Base-by-base conservation (phyloP, 2,113 vertebrate genomes). In the Zosterops hypoxanthus region DNA sequence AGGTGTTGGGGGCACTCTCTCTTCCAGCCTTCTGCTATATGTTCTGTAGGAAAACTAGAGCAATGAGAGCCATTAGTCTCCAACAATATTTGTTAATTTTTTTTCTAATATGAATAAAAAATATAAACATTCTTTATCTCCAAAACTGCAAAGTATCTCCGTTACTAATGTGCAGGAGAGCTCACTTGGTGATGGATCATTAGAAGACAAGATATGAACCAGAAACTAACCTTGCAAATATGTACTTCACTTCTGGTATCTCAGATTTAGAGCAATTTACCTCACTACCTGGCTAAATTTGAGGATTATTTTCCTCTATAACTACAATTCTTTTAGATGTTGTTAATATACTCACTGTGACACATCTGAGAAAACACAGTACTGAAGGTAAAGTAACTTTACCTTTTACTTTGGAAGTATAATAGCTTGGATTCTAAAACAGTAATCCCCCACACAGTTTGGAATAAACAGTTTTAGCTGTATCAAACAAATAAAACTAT, bases 1-100 rank as follows among this genome's bases (percentile, higher is more conserved):
- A 82, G 20, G 10, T 18, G 11, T 9, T 46, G 42, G 24, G 24
- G 44, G 10, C 25, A 72, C 11, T 16, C 39, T 63, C n/a, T 70
- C 14, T 21, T 66, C 13, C 10, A 76, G 33, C 19, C 39, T 12
- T 46, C 23, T 52, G 25, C 47, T 83, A 50, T 4, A 25, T 6
- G 11, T 4, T 49, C 11, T 28, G 14, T 44, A 68, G 50, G 22
- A 68, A 85, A 88, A 41, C 22, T 15, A 79, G 15, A 79, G 22
- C 16, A 64, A 46, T 0, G 0, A 53, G 17, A 75, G 31, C 16
- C 15, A 60, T 44, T 34, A 57, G 9, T 25, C 25, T 59, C 24
- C 18, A 63, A 12, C 1, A 42, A 5, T 33, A 49, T 66, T 78
- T 87, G 39, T 4, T 2, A 68, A 34, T 19, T 13, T 17, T 86